Base-by-base conservation (phyloP, 1,140 invertebrate species). In the Tetranychus cinnabarinus region DNA sequence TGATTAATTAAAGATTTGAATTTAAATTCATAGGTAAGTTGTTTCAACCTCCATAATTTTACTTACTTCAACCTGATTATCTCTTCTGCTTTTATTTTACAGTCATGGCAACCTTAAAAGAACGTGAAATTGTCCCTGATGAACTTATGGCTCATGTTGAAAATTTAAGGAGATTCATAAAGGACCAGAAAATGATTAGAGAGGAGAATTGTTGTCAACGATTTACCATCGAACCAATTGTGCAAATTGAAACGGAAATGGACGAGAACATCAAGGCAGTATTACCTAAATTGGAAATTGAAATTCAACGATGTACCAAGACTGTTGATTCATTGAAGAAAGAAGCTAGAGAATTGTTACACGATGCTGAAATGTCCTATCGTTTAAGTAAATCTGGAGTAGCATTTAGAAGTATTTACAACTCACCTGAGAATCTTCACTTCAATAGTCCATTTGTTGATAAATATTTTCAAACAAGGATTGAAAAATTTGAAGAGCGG, bases 191-290 rank as follows among this genome's bases (percentile, higher is more conserved):
- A 47, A 35, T 36, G 35, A 61, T 64, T 31, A 31, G 59, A 35
- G 63, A 64, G 23, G 63, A 64, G 34, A 64, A 64, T 54, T 50
- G 52, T 59, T 50, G 58, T 42, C 61, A 58, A 59, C 33, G 54
- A 45, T 64, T 61, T 59, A 57, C 62, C 35, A 58, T 61, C 34
- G 35, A 61, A 50, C 59, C 63, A 37, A 64, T 64, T 50, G 36
- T 61, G 4, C 57, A 64, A 48, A 50, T 64, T n/a, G 50, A 52
- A 52, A 52, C 50, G n/a, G 50, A 52, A 23, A 52, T 52, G 50
- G 63, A 64, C n/a, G 63, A 61, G 31, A 47, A 50, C 35, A 36
- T 64, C 7, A 13, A 42, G 34, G 35, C 46, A 10, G 5, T n/a
- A 12, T 13, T 64, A 35, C 54, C 62, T 23, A 64, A 64, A 55